A percentile compares a stretch with the other conserved stretches of the same genome.
These are phyloP conservation scores for Onychomys arenicola DNA, from an alignment of 2,797 vertebrate genomes.

Conservation along the genomic window DNA sequence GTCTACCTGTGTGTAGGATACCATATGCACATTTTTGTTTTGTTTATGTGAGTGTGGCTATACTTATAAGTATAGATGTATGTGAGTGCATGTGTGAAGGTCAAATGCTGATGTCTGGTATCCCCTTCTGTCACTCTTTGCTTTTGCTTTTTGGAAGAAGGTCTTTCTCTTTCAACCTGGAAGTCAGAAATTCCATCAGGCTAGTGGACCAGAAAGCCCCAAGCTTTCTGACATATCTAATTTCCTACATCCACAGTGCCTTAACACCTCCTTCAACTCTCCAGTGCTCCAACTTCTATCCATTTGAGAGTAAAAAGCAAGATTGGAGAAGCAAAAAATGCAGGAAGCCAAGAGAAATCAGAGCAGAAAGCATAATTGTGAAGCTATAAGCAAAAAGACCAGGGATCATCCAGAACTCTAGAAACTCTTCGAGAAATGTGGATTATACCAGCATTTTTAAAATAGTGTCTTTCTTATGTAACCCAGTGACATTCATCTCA, in stretches of 20 bases:
- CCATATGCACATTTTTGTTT: background rate
- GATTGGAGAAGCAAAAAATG: background rate
- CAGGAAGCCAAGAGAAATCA: background rate
- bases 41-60: background rate
- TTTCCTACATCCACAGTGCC: background rate
- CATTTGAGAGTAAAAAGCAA: background rate
- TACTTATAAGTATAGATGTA: background rate
- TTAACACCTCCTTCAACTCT: background rate
- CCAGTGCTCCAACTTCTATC: background rate
- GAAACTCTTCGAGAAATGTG: background rate
- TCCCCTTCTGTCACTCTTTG: background rate
- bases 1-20: background rate
- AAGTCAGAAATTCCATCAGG: background rate
- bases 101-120: background rate
- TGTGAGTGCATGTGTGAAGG: background rate
- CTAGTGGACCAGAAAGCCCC: fast-evolving
- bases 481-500: background rate
- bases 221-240: background rate
- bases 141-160: background rate
- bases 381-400: background rate
- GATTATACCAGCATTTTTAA: background rate
- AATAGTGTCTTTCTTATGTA: background rate
- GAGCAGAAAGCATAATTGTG: background rate
- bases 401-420: background rate
- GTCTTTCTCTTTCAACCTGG: no score